phyloP scores from a whole-genome alignment of 2,113 vertebrate genomes.

The Choloepus hoffmanni region DNA sequence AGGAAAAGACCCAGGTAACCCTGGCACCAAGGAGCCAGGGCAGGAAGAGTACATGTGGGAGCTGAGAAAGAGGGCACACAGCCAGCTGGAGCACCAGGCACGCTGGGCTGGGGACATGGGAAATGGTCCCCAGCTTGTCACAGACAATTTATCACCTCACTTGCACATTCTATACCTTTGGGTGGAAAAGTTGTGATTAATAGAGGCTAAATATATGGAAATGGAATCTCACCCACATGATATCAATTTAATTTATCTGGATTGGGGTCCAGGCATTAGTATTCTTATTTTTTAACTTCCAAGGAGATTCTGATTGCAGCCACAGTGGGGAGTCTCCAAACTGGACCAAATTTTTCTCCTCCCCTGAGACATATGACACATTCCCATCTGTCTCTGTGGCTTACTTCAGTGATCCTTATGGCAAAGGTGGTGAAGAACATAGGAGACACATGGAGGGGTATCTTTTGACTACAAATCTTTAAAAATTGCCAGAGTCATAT shows the following conservation, averaged over 20 bases:
- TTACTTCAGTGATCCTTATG: background rate
- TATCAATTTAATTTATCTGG: background rate
- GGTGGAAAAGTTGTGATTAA: background rate
- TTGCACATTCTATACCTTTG: background rate
- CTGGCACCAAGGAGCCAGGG: too few relatives aligned
- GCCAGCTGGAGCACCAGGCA: background rate
- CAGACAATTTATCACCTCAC: background rate
- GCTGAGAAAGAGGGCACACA: background rate
- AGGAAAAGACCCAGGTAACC: too few relatives aligned
- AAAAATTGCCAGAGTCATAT: background rate
- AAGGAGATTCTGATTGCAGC: background rate
- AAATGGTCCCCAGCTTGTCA: background rate
- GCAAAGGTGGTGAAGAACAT: background rate
- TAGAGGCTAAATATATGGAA: background rate
- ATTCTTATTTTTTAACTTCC: background rate
- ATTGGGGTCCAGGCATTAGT: too few relatives aligned
- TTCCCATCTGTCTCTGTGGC: background rate
- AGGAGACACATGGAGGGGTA: background rate
- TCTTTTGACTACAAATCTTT: background rate
- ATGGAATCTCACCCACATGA: background rate
- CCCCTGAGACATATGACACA: background rate
- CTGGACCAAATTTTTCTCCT: background rate
- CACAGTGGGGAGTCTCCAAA: background rate
- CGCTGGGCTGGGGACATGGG: rapidly evolving
- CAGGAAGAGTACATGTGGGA: too few relatives aligned